Evolutionary conservation across 2,888 invertebrate species (phyloP).

Genomic region (Girardia tigrina): DNA sequence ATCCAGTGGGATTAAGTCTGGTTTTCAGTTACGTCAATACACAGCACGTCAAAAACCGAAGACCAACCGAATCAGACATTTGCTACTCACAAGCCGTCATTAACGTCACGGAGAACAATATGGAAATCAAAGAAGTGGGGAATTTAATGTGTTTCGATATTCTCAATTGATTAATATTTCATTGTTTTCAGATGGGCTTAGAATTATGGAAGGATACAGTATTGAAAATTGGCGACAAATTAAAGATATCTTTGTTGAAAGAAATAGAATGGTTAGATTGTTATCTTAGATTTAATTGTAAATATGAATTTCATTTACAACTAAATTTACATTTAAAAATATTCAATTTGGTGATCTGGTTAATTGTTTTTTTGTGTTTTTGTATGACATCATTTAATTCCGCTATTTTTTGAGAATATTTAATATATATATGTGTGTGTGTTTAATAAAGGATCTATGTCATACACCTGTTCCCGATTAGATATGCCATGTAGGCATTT

Average conservation of each 20-base stretch:
- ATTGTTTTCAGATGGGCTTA: not conserved
- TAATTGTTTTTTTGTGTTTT: no score
- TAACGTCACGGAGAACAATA: conserved; percentile 15
- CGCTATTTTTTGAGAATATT: no score
- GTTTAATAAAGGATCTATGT: no score
- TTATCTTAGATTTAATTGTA: not conserved
- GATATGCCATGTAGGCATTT: no score
- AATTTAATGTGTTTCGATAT: no score
- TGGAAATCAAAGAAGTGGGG: conserved; percentile 31
- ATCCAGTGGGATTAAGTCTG: not conserved
- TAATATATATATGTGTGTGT: no score
- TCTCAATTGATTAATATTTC: not conserved
- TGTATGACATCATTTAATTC: no score
- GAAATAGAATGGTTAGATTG: not conserved
- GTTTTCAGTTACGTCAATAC: not conserved
- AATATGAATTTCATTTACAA: no score
- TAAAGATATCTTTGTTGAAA: not conserved
- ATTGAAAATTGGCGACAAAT: not conserved
- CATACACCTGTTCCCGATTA: no score
- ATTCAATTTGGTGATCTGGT: no score
- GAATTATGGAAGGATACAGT: not conserved
- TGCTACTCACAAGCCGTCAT: not conserved
- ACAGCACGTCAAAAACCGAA: not conserved
- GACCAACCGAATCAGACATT: not conserved
- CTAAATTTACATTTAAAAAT: no score